Evolutionary conservation across 2,888 invertebrate species (phyloP), one percentile per base, ranked within the genome.

Genomic region (Hybos culiciformis): DNA sequence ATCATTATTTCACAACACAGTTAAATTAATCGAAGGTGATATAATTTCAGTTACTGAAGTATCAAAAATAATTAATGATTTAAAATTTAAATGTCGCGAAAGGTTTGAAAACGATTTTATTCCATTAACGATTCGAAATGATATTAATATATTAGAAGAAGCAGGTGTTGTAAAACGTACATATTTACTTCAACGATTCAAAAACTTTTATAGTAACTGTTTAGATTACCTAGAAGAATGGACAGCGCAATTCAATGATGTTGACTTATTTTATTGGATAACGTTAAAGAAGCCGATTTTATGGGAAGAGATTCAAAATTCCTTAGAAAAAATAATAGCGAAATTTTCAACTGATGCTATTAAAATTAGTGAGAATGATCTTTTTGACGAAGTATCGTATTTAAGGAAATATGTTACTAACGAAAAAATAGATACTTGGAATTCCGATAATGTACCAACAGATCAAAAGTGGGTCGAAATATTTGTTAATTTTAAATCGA

Each of bases 1-100:
- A 24, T 36, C 39, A 11, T 29, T 18, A 14, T 44, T 44, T 43
- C 38, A 43, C 37, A 26, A 43, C 23, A 39, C 34, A 20, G 19
- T 34, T 19, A 32, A 38, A 24, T 17, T 38, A 43, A 34, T 43
- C 24, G 43, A 39, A 39, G 36, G 43, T 15, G 39, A 39, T 21
- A 40, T 15, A 26, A 31, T 44, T 26, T 37, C 33, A 21, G 23
- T 40, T 20, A 42, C 34, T 37, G 42, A 48, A 44, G 45, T 45
- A 14, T 44, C 49, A 12, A 29, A 45, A 37, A 21, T 45, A n/a
- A 42, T 39, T 15, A 46, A 43, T 19, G 33, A 40, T 33, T 40
- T 40, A 40, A 40, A 33, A 40, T 20, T 33, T 23, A 32, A 33
- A 40, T 40, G 20, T 21, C 32, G 23, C n/a, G 21, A 29, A 24